Base-by-base conservation (phyloP, 2,888 invertebrate genomes). In the Drosophila quasianomalipes region DNA sequence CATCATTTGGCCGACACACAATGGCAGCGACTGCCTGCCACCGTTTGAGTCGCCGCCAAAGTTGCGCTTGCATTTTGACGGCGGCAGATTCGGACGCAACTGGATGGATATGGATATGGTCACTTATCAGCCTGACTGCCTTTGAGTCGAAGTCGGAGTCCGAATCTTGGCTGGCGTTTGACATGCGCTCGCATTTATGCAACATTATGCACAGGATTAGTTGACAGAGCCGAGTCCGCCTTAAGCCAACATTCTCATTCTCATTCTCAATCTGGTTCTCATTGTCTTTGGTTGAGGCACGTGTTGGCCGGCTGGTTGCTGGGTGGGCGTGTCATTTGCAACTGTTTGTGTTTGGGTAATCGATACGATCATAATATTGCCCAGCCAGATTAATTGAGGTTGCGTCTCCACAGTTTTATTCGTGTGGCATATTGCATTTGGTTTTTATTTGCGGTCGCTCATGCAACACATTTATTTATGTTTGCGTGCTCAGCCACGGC, bases 1-100 rank as follows among this genome's bases (percentile, higher is more conserved):
- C 91, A 88, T 87, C 87, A 90, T 88, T 90, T 90, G 90, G 89
- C 86, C 73, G 74, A 81, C 81, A 88, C 79, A 87, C 89, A 87
- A 86, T 85, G 89, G 80, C 51, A 83, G 67, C 73, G 75, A 78
- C 83, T 81, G 90, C 76, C 85, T 82, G 90, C 76, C 78, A 76
- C 78, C 75, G 82, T 87, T 88, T 87, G 84, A 86, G 83, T 66
- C 67, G 73, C 78, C 82, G 89, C 79, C 79, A 66, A 66, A 57
- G 71, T 71, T 67, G 65, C 57, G 67, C 68, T 76, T 74, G 89
- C 89, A 81, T 90, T 88, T 91, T 91, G 90, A 89, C 79, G 91
- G 76, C 91, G 88, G 91, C 83, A 89, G 91, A 88, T 88, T 79
- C 74, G 85, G 83, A 88, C 71, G 68, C 66, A 39, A 39, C 37